Conservation (phyloP, 2,113 vertebrate species). For the Pogonocichla stellata region DNA sequence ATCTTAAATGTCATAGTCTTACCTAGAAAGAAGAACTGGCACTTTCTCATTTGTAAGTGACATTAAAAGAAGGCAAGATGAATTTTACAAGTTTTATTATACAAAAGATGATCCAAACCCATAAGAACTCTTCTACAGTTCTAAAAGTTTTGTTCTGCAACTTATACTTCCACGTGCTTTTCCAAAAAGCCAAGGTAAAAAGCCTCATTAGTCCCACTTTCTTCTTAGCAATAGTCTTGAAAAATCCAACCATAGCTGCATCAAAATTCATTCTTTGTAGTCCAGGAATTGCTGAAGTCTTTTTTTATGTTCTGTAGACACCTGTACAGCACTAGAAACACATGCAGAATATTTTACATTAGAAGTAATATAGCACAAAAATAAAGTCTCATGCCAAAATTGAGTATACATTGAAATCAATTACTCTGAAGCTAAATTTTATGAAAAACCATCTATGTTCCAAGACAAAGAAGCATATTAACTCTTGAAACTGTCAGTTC, state of each 20-base stretch:
- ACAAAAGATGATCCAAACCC: constrained; percentile 64
- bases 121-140: constrained; percentile 46
- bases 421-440: background rate
- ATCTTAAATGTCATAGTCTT: constrained; percentile 12
- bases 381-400: constrained; percentile 58
- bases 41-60: background rate
- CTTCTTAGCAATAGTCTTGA: constrained; percentile 62
- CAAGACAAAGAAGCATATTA: background rate
- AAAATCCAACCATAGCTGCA: constrained; percentile 27
- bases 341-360: constrained; percentile 66
- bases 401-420: constrained; percentile 28
- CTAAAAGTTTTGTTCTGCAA: constrained; percentile 58
- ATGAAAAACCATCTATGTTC: background rate
- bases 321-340: constrained; percentile 86
- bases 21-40: background rate
- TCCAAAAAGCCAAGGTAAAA: constrained; percentile 66
- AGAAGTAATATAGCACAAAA: constrained; percentile 51
- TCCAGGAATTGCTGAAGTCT: constrained; percentile 95
- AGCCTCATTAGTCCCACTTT: constrained; percentile 66
- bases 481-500: background rate
- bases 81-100: constrained; percentile 72
- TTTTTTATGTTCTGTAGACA: constrained; percentile 92
- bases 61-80: constrained; percentile 16
- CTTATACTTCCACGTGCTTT: constrained; percentile 60
- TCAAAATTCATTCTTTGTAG: constrained; percentile 87